Evolutionary conservation across 2,888 invertebrate species (phyloP), one percentile per base, ranked within the genome.

Genomic region (Pegoplata infirma): DNA sequence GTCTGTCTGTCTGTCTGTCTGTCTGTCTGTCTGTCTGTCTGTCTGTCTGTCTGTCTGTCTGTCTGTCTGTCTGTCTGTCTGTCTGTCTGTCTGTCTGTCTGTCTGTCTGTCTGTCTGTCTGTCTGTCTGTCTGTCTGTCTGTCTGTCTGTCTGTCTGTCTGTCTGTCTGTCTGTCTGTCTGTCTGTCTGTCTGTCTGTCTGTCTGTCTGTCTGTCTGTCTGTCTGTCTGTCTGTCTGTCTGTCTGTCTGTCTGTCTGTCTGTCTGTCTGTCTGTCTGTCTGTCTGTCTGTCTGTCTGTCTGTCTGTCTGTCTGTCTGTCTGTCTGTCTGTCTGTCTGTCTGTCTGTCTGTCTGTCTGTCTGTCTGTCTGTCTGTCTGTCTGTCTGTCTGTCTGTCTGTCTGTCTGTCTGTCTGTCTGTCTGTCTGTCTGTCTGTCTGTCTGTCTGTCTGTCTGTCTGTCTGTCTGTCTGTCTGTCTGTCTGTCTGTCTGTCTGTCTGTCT

Each of bases 1-100:
- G 51, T 51, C 51, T 51, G 51, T 51, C 51, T 19, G 51, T 51
- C 51, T 51, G 51, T 51, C 51, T 19, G 51, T 51, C 51, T 51
- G 51, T 51, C 51, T 19, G 51, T 51, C 51, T 51, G 51, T 51
- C 51, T 19, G 51, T 51, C 51, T 51, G 51, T 51, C 51, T 19
- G 51, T 51, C 51, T 51, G 51, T 51, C 51, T 19, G 51, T 51
- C 51, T 51, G 51, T 51, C 51, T 19, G 51, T 51, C 51, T 51
- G 51, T 51, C 51, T 19, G 51, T 51, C 51, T 51, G 51, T 51
- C 51, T 19, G 51, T 51, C 51, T 51, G 51, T 51, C 51, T 19
- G 51, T 51, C 51, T 51, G 51, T 51, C 51, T 19, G 51, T 51
- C 51, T 51, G 51, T 51, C 51, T 19, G 51, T 51, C 51, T 51